phyloP scores from a whole-genome alignment of 2,888 invertebrate species.

The Spisula subtruncata region DNA sequence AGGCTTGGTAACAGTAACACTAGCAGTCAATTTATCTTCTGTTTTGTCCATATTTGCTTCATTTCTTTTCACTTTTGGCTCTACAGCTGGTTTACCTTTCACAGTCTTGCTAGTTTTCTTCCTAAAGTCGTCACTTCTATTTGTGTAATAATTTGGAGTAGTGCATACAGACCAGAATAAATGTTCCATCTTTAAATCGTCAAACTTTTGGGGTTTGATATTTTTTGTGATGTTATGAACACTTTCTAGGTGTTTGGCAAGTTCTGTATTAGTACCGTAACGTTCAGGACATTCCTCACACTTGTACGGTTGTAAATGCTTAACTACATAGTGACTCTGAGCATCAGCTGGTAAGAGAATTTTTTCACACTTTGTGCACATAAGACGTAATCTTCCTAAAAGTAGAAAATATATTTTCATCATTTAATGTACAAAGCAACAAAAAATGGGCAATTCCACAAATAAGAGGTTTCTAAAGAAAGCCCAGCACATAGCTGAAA shows the following conservation, averaged over 20 bases:
- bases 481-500: no score
- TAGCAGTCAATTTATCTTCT: no score
- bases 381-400: conserved; percentile 20
- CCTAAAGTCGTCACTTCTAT: background rate
- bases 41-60: background rate
- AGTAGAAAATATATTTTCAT: background rate
- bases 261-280: background rate
- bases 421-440: no score
- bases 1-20: no score
- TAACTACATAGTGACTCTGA: background rate
- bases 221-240: conserved; percentile 4
- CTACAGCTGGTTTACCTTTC: background rate
- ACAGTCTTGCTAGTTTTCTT: background rate
- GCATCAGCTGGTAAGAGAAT: background rate
- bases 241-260: background rate
- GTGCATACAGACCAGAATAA: background rate
- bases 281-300: background rate
- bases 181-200: background rate
- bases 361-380: conserved; percentile 9
- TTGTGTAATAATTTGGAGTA: no score
- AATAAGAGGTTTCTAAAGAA: no score
- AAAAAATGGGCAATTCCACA: no score
- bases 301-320: conserved; percentile 7
- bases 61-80: background rate
- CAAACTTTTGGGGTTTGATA: background rate